These are phyloP conservation scores for Mesoclemmys tuberculata DNA, from an alignment of 2,113 vertebrate species.

Conservation along the genomic window DNA sequence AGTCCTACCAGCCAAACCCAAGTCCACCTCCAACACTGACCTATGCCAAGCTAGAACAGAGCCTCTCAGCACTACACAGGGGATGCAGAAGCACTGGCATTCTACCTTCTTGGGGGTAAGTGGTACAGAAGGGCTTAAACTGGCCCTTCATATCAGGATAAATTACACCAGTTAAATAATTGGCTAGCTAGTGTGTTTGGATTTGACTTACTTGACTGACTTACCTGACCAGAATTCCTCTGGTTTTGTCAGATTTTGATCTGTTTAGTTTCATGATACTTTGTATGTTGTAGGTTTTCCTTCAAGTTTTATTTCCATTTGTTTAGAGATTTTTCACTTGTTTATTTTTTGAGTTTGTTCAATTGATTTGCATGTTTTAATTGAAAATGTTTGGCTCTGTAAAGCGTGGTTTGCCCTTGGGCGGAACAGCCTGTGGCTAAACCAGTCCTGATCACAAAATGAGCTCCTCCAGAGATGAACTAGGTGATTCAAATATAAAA, in stretches of 20 bases:
- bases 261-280: background rate
- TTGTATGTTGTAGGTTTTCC: background rate
- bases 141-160: slow-evolving; percentile 10
- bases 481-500: no score
- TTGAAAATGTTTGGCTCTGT: background rate
- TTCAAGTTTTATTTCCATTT: background rate
- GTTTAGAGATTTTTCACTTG: background rate
- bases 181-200: background rate
- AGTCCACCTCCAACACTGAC: background rate
- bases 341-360: background rate
- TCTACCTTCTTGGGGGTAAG: background rate
- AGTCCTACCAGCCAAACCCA: background rate
- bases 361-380: background rate
- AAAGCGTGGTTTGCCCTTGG: no score
- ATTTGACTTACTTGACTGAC: background rate
- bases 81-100: background rate
- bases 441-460: no score
- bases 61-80: background rate
- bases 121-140: slow-evolving; percentile 4
- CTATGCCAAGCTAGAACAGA: background rate
- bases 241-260: background rate
- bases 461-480: no score
- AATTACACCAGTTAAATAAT: background rate
- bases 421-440: no score
- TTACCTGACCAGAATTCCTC: background rate